phyloP scores from a whole-genome alignment of 1,140 invertebrate species.

The Probaryconus sp. region DNA sequence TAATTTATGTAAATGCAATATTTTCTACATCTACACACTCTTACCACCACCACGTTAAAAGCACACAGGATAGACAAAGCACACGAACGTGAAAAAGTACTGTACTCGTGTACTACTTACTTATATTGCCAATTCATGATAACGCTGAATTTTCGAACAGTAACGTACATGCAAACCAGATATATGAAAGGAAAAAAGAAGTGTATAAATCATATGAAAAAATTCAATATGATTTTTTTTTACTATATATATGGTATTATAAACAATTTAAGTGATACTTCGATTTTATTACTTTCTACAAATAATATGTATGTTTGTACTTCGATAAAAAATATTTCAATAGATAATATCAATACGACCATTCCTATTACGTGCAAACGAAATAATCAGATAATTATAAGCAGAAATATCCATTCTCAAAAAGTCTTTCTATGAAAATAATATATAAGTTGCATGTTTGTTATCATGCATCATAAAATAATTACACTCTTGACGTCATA shows the following conservation, averaged over 20 bases:
- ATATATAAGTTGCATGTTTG: slow-evolving; percentile 6
- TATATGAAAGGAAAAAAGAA: slow-evolving; percentile 69
- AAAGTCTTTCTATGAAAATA: no score
- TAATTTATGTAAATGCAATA: no score
- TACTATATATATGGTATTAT: no score
- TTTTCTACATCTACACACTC: neutral
- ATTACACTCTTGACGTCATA: no score
- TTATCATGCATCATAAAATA: neutral
- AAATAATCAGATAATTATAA: neutral
- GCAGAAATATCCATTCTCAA: neutral
- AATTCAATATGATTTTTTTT: slow-evolving; percentile 5
- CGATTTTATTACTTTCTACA: no score
- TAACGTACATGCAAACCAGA: slow-evolving; percentile 69
- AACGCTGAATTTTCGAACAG: slow-evolving; percentile 72
- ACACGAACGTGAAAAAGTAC: slow-evolving; percentile 58
- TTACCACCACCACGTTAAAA: slow-evolving; percentile 19
- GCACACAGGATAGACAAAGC: slow-evolving; percentile 39
- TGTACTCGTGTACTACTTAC: slow-evolving; percentile 70
- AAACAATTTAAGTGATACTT: no score
- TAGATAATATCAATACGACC: no score
- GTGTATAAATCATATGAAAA: slow-evolving; percentile 45
- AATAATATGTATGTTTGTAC: no score
- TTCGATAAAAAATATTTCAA: no score
- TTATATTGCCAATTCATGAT: slow-evolving; percentile 71
- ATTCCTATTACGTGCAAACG: no score